Base-by-base conservation (phyloP, 2,797 vertebrate genomes). In the Phrynocephalus forsythii region DNA sequence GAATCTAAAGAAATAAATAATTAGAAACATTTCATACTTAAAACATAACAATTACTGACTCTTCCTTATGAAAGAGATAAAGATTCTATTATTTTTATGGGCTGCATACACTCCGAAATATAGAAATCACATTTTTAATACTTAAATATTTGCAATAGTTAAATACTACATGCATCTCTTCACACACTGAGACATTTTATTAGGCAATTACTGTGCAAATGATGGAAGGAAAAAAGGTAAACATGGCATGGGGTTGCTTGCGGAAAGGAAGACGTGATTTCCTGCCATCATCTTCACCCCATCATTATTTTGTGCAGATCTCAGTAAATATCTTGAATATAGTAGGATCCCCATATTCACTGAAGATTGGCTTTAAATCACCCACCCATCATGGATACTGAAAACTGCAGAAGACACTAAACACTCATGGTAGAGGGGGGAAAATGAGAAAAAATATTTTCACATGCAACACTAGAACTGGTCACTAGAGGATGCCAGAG, bases 1-100 rank as follows among this genome's bases (percentile, higher is more conserved):
- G 22, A 28, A 30, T 71, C 73, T 30, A 80, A 79, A 95, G 92
- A 95, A 95, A 95, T 95, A 95, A 95, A 95, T 85, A 86, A 85
- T 93, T 92, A 92, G 81, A 93, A 93, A 95, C 92, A 92, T 92
- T 92, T 92, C 94, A 91, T 92, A 94, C 83, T 87, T 4, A 48
- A 76, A 48, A 44, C 50, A 75, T 85, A 44, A 16, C 95, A 92
- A 94, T 92, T 93, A 94, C 87, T 94, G 89, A 91, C 87, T 94
- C 66, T 79, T 73, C 50, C 85, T 68, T 52, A 87, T 68, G 93
- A 93, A 93, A 93, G 93, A 92, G 87, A 93, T 90, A 91, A 92
- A 93, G 89, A 93, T 2, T 13, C 81, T 72, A 71, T 91, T 86
- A 92, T 86, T 90, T 48, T 26, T 88, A 91, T 86, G 90, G 90